Percentiles rank a stretch among this genome's conserved stretches.
These are phyloP conservation scores for Chromoteleia sp. DNA, from an alignment of 2,888 invertebrate genomes.

Conservation along the genomic window DNA sequence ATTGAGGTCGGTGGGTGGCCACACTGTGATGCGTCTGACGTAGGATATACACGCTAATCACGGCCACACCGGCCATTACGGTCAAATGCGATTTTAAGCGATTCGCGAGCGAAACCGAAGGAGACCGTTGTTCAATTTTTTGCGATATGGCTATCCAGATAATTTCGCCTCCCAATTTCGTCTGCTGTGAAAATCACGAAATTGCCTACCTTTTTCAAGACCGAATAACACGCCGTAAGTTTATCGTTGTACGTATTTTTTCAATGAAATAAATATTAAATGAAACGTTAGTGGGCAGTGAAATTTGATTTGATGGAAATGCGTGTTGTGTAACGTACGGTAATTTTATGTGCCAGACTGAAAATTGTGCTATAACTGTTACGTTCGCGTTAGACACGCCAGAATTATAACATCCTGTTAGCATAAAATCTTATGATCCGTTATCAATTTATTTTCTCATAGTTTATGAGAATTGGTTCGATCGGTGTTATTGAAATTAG, in stretches of 20 bases:
- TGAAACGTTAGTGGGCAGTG: constrained; percentile 29
- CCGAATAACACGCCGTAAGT: constrained; percentile 11
- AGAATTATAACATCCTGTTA: constrained; percentile 65
- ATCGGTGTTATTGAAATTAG: constrained; percentile 40
- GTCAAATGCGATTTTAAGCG: constrained; percentile 81
- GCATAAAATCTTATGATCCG: constrained; percentile 52
- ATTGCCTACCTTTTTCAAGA: constrained; percentile 31
- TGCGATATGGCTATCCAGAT: constrained; percentile 32
- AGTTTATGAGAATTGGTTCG: constrained; percentile 30
- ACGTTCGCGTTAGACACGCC: constrained; percentile 50
- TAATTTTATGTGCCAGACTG: constrained; percentile 45
- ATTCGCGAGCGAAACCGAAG: constrained; percentile 66
- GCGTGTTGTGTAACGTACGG: constrained; percentile 36
- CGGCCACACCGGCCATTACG: constrained; percentile 79
- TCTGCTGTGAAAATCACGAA: constrained; percentile 48
- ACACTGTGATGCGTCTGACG: constrained; percentile 74
- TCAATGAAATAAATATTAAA: constrained; percentile 23
- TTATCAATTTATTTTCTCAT: constrained; percentile 42
- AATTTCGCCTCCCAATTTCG: constrained; percentile 43
- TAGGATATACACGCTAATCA: constrained; percentile 82
- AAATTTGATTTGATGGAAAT: constrained; percentile 45
- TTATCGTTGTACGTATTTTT: constrained; percentile 2
- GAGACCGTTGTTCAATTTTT: constrained; percentile 46
- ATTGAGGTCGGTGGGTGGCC: constrained; percentile 83
- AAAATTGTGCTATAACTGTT: constrained; percentile 51